These are phyloP conservation scores for Montipora cactus DNA, from an alignment of 64 coral and sea anemone genomes.

Conservation along the genomic window DNA sequence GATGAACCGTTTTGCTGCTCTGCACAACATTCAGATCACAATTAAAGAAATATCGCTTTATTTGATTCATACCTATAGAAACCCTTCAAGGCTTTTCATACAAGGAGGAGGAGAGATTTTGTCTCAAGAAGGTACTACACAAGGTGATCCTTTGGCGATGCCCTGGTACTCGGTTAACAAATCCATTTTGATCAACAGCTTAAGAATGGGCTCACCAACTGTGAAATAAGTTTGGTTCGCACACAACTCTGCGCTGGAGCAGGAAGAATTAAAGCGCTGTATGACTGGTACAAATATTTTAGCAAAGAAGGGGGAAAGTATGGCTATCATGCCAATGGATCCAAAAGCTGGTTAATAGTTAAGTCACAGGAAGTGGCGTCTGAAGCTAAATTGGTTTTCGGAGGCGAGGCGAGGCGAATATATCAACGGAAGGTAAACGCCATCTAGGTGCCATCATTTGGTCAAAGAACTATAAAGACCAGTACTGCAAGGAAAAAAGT, in stretches of 20 bases:
- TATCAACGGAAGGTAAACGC: slow-evolving; percentile 19
- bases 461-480: background rate
- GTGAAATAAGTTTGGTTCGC: background rate
- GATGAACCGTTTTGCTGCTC: background rate
- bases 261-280: background rate
- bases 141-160: too few species aligned
- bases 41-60: background rate
- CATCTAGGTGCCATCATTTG: slow-evolving; percentile 19
- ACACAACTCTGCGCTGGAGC: background rate
- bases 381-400: background rate
- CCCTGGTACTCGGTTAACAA: too few species aligned
- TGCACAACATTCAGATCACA: slow-evolving; percentile 23
- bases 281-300: background rate
- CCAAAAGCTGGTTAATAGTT: background rate
- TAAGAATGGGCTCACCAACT: background rate
- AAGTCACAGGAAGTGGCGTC: background rate
- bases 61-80: background rate
- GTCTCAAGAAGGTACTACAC: too few species aligned
- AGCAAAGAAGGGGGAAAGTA: background rate
- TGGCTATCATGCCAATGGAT: background rate
- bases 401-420: slow-evolving; percentile 13
- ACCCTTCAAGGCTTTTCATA: too few species aligned
- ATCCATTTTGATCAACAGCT: background rate
- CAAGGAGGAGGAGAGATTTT: too few species aligned
- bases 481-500: slow-evolving; percentile 4